These are phyloP conservation scores for Heliangelus exortis DNA, from an alignment of 2,797 vertebrate genomes.

Conservation along the genomic window DNA sequence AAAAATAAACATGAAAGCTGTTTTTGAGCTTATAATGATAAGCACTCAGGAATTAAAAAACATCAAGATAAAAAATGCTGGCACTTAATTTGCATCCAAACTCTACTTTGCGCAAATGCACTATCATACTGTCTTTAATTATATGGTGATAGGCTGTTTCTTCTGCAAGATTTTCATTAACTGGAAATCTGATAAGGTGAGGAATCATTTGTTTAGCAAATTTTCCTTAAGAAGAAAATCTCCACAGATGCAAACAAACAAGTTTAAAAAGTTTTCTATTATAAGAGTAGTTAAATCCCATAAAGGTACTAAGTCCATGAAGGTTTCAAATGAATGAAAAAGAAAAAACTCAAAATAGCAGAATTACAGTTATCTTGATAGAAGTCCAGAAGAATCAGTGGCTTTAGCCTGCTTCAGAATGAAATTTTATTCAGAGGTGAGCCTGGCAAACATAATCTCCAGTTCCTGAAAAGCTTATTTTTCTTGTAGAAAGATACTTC, in stretches of 20 bases:
- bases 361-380: not conserved
- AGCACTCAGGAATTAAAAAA: slow-evolving; percentile 27
- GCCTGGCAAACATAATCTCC: not conserved
- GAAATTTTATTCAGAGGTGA: not conserved
- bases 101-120: not conserved
- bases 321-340: not conserved
- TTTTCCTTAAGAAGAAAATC: not conserved
- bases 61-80: slow-evolving; percentile 48
- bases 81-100: slow-evolving; percentile 17
- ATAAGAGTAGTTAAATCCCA: not conserved
- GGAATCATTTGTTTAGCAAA: not conserved
- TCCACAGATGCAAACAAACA: not conserved
- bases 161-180: slow-evolving; percentile 28
- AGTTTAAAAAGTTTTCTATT: not conserved
- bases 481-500: not conserved
- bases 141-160: not conserved
- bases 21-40: slow-evolving; percentile 1
- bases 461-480: not conserved
- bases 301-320: not conserved
- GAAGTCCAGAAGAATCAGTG: not conserved
- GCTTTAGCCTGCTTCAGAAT: not conserved
- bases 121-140: slow-evolving; percentile 40
- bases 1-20: slow-evolving; percentile 8
- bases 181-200: slow-evolving; percentile 14
- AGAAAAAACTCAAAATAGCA: not conserved